Percentiles rank a stretch among this genome's conserved stretches.
phyloP scores from a whole-genome alignment of 2,888 invertebrate species.

The Andrena marginata region DNA sequence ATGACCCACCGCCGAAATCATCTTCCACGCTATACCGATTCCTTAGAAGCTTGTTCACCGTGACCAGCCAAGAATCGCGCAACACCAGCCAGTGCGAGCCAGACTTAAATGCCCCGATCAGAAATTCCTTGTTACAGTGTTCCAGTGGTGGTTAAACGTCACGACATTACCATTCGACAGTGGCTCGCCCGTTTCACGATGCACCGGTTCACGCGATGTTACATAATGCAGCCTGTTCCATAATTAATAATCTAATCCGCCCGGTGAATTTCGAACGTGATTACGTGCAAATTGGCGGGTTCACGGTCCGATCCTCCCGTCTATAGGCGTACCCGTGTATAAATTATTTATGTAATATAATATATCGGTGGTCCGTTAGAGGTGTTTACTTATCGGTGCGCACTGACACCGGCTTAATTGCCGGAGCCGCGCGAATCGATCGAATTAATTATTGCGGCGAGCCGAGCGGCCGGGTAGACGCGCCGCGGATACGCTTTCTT shows the following conservation, averaged over 20 bases:
- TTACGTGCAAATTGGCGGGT: conserved; percentile 26
- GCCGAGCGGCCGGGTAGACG: conserved; percentile 8
- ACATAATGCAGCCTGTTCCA: background rate
- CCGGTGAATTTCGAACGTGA: conserved; percentile 16
- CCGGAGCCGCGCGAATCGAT: conserved; percentile 34
- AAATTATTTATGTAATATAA: conserved; percentile 38
- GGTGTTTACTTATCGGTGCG: conserved; percentile 42
- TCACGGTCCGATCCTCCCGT: conserved; percentile 7
- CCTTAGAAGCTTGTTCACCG: no score
- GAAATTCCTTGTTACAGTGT: conserved; percentile 6
- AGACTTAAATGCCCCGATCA: background rate
- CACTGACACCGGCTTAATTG: conserved; percentile 39
- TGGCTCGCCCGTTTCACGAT: background rate
- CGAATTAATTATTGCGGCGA: conserved; percentile 38
- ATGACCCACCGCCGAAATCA: no score
- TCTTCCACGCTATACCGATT: no score
- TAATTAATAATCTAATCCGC: conserved; percentile 38
- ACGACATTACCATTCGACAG: conserved; percentile 5
- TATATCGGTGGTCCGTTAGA: conserved; percentile 22
- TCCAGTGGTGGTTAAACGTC: conserved; percentile 1
- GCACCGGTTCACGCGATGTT: conserved; percentile 25
- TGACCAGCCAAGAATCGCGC: no score
- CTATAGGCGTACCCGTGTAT: background rate
- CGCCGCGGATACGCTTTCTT: conserved; percentile 51
- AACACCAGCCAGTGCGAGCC: no score